A percentile compares a stretch with the other conserved stretches of the same genome.
Evolutionary conservation across 2,888 invertebrate genomes (phyloP).

Genomic region (Pimpla rufipes): DNA sequence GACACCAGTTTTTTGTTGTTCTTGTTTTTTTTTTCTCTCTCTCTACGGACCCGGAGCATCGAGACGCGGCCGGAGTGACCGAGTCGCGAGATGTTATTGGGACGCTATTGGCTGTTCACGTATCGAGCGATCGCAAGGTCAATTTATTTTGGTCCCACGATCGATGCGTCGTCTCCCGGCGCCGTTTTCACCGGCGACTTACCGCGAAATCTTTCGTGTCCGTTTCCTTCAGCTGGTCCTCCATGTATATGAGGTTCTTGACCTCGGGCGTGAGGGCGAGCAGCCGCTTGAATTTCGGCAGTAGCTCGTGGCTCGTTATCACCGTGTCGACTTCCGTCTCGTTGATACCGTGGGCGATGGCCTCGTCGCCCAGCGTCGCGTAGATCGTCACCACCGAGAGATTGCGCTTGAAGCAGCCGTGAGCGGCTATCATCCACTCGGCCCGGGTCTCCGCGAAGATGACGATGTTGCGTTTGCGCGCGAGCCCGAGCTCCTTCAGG

Average conservation of each 20-base stretch:
- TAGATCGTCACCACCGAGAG: slow-evolving; percentile 96
- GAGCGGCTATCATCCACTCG: slow-evolving; percentile 99
- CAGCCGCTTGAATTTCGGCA: slow-evolving; percentile 95
- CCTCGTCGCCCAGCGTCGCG: slow-evolving; percentile 98
- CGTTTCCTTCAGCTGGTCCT: slow-evolving; percentile 93
- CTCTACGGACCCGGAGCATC: not conserved
- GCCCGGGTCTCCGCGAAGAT: slow-evolving; percentile 99
- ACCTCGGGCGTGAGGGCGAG: slow-evolving; percentile 91
- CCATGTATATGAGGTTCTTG: slow-evolving; percentile 94
- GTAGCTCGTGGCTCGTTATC: slow-evolving; percentile 96
- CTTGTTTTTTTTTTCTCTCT: not conserved
- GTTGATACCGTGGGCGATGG: slow-evolving; percentile 97
- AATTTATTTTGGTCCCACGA: slow-evolving; percentile 15
- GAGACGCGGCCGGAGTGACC: not conserved
- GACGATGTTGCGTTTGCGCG: slow-evolving; percentile 92
- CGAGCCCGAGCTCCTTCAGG: slow-evolving; percentile 92
- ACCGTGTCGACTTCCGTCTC: slow-evolving; percentile 98
- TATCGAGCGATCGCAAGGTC: slow-evolving; percentile 1
- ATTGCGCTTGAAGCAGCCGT: slow-evolving; percentile 97
- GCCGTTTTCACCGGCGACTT: slow-evolving; percentile 2
- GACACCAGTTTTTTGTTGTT: not conserved
- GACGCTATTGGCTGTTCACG: not conserved
- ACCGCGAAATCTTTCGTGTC: slow-evolving; percentile 90
- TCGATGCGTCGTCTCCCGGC: not conserved
- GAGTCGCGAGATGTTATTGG: slow-evolving; percentile 2